phyloP scores from a whole-genome alignment of 2,113 vertebrate genomes.

The Indicator maculatus region DNA sequence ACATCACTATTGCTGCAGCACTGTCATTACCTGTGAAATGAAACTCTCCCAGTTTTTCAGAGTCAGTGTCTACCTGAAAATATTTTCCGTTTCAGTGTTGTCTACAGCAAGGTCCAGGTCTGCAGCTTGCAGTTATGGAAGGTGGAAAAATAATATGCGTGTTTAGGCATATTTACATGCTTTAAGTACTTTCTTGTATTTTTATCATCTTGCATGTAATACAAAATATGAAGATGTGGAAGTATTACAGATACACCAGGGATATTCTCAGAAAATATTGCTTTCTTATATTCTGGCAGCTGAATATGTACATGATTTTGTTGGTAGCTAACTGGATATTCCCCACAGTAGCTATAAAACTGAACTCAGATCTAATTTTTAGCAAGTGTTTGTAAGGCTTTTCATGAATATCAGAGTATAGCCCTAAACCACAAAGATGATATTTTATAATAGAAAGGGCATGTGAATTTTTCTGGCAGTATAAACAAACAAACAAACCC shows the following conservation, averaged over 20 bases:
- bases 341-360: background rate
- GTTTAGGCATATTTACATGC: background rate
- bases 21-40: background rate
- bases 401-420: background rate
- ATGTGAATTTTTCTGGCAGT: background rate
- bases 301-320: background rate
- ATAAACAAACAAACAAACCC: background rate
- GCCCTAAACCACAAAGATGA: background rate
- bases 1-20: background rate
- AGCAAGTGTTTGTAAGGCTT: background rate
- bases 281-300: background rate
- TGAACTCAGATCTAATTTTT: background rate
- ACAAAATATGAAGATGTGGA: background rate
- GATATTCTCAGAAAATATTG: background rate
- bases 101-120: background rate
- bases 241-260: background rate
- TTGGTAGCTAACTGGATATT: background rate
- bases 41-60: background rate
- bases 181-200: background rate
- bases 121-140: background rate
- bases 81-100: background rate
- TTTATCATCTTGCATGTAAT: background rate
- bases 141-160: background rate
- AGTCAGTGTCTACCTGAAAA: background rate
- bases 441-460: background rate